phyloP scores from a whole-genome alignment of 2,888 invertebrate genomes.

The Hirudinaria manillensis region DNA sequence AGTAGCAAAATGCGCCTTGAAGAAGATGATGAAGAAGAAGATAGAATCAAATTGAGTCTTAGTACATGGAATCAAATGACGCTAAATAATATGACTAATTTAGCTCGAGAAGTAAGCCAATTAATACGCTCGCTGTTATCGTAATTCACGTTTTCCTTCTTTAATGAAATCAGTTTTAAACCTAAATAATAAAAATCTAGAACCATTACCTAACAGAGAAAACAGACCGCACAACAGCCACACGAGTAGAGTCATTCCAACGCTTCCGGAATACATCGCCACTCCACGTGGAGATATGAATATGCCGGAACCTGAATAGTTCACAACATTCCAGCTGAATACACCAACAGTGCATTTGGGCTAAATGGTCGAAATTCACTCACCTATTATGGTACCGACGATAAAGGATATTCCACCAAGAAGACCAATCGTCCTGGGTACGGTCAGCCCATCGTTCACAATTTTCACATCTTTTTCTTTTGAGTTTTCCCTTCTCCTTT shows the following conservation, averaged over 20 bases:
- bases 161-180: too few species aligned
- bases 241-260: conserved; percentile 86
- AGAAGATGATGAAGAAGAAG: neutral
- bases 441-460: neutral
- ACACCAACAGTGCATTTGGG: neutral
- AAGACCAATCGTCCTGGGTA: conserved; percentile 33
- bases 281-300: conserved; percentile 96
- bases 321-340: neutral
- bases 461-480: too few species aligned
- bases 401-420: conserved; percentile 33
- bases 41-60: too few species aligned
- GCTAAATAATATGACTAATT: too few species aligned
- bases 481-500: too few species aligned
- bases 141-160: neutral
- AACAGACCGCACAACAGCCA: conserved; percentile 90
- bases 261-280: conserved; percentile 74
- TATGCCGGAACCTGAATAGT: conserved; percentile 81
- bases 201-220: conserved; percentile 69
- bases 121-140: neutral
- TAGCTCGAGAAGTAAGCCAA: too few species aligned
- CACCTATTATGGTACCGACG: conserved; percentile 36
- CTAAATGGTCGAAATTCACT: neutral
- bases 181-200: neutral
- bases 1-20: conserved; percentile 69
- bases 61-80: neutral